Conservation (phyloP, 2,113 vertebrate species). For the Cyphomyrus discorhynchus region DNA sequence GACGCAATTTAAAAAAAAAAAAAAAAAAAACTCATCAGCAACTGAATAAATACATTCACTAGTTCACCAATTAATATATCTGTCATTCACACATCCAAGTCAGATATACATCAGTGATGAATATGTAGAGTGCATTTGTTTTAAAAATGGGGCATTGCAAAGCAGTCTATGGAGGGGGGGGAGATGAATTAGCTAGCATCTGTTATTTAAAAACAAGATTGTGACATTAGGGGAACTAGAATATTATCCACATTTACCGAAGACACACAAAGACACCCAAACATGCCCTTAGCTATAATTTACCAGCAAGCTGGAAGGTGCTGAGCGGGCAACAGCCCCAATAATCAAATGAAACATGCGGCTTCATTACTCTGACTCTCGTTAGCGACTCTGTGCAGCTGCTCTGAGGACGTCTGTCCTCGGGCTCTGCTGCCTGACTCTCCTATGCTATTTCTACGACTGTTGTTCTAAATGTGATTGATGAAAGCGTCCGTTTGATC, state of each 20-base stretch:
- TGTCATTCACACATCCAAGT: not conserved
- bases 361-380: conserved; percentile 33
- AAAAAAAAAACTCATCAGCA: not conserved
- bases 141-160: not conserved
- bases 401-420: conserved; percentile 15
- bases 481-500: not conserved
- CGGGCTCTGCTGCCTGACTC: not conserved
- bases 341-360: conserved; percentile 34
- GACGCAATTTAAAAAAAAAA: no score
- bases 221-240: not conserved
- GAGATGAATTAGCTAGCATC: not conserved
- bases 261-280: conserved; percentile 13
- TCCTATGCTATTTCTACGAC: not conserved
- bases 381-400: conserved; percentile 34
- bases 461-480: not conserved
- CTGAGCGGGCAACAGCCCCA: not conserved
- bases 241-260: not conserved
- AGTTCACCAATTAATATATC: not conserved
- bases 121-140: not conserved
- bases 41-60: not conserved
- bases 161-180: not conserved
- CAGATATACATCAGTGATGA: not conserved
- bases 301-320: conserved; percentile 24
- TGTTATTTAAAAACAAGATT: conserved; percentile 7
- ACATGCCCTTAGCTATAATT: conserved; percentile 29